A percentile compares a stretch with the other conserved stretches of the same genome.
phyloP scores from a whole-genome alignment of 2,113 vertebrate genomes.

The Phoenicopterus ruber region DNA sequence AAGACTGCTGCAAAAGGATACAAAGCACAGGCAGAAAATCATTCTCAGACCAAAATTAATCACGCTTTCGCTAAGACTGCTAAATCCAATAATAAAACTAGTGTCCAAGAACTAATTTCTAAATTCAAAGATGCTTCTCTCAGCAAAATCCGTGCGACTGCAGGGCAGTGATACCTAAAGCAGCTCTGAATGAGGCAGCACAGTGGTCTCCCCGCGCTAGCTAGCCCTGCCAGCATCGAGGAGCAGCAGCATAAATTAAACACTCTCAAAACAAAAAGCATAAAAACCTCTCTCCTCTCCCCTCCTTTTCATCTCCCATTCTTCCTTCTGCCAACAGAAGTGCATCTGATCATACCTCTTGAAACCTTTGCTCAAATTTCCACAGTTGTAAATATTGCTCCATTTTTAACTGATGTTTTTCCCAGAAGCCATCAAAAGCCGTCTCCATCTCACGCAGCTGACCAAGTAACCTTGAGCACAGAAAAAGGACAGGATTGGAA shows the following conservation, averaged over 20 bases:
- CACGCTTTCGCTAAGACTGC: neutral
- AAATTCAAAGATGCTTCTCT: neutral
- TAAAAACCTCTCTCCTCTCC: neutral
- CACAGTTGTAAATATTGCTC: slow-evolving; percentile 91
- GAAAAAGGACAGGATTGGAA: neutral
- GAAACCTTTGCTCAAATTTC: slow-evolving; percentile 91
- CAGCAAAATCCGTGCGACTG: neutral
- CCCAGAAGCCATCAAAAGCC: slow-evolving; percentile 98
- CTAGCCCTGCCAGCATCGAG: neutral
- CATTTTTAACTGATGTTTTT: slow-evolving; percentile 95
- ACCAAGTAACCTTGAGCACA: slow-evolving; percentile 81
- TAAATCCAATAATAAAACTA: neutral
- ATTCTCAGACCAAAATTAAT: neutral
- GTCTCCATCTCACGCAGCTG: slow-evolving; percentile 94
- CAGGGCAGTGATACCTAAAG: neutral
- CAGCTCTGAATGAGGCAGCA: neutral
- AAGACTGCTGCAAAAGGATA: slow-evolving; percentile 12
- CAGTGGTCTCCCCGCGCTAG: neutral
- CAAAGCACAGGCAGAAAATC: slow-evolving; percentile 17
- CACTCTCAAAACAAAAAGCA: neutral
- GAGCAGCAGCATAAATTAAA: slow-evolving; percentile 2
- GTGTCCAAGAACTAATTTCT: neutral
- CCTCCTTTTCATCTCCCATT: neutral
- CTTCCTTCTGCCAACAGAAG: neutral
- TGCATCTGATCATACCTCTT: slow-evolving; percentile 77